Evolutionary conservation across 2,797 vertebrate genomes (phyloP).

Genomic region (Oreonectes daqikongensis): DNA sequence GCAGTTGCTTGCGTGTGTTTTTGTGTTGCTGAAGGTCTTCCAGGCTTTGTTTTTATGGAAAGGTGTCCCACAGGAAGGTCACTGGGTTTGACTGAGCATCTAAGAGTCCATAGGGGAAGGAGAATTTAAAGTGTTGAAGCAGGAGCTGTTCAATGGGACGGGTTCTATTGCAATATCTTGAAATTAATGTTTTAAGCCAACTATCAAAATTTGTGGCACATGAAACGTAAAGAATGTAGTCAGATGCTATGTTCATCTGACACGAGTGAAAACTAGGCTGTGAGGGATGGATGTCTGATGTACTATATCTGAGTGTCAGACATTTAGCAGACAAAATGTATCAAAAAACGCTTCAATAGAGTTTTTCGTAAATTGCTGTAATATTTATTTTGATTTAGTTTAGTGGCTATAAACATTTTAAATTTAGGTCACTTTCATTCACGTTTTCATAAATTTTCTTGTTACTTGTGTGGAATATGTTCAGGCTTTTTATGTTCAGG

Average conservation of each 20-base stretch:
- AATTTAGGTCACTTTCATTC: no score
- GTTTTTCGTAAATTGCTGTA: no score
- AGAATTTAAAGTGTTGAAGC: not conserved
- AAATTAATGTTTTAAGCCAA: no score
- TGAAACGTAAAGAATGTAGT: no score
- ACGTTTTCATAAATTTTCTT: not conserved
- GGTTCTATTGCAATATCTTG: not conserved
- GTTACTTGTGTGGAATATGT: not conserved
- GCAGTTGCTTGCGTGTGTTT: not conserved
- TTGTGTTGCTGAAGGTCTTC: conserved; percentile 14
- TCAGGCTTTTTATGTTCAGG: not conserved
- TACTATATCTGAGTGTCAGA: not conserved
- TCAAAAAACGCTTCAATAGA: no score
- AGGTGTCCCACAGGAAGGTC: not conserved
- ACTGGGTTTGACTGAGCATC: not conserved
- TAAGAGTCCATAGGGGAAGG: not conserved
- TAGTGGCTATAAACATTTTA: no score
- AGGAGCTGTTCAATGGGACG: not conserved
- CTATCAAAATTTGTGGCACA: no score
- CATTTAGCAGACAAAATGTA: not conserved
- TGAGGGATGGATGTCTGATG: not conserved
- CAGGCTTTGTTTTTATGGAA: not conserved
- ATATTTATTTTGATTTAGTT: no score
- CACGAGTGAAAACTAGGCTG: no score
- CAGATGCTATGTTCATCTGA: no score